phyloP scores from a whole-genome alignment of 2,888 invertebrate species.

The Pilophorus perplexus region DNA sequence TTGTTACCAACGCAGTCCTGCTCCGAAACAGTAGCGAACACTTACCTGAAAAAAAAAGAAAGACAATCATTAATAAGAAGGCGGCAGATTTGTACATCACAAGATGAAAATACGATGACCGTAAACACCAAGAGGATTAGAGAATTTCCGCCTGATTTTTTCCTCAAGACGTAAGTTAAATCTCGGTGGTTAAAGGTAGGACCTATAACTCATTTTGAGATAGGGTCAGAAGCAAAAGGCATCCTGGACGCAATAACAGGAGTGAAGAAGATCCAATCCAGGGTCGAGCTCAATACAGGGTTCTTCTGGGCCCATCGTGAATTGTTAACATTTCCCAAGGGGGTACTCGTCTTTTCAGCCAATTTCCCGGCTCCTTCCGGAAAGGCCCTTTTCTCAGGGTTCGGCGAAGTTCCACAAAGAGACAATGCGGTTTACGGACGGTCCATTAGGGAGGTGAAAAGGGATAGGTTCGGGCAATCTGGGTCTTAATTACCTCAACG shows the following conservation, averaged over 20 bases:
- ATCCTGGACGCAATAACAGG: neutral
- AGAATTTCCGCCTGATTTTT: too few species aligned
- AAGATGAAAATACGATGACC: too few species aligned
- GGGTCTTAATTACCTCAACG: conserved; percentile 16
- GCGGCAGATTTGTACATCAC: too few species aligned
- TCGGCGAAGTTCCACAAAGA: neutral
- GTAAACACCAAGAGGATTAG: too few species aligned
- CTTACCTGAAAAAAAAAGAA: too few species aligned
- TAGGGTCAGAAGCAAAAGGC: neutral
- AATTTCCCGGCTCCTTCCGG: neutral
- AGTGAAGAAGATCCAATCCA: too few species aligned
- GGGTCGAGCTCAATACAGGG: neutral
- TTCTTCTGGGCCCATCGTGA: conserved; percentile 1
- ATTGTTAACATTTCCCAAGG: conserved; percentile 2
- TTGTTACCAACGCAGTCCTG: too few species aligned
- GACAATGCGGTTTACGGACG: conserved; percentile 29
- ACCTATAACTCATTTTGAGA: neutral
- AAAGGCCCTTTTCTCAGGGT: neutral
- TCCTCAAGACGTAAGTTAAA: too few species aligned
- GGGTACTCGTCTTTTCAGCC: neutral
- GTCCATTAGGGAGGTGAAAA: conserved; percentile 29
- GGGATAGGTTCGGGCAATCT: conserved; percentile 13
- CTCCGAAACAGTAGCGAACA: too few species aligned
- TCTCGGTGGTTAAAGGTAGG: too few species aligned
- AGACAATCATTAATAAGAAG: too few species aligned